phyloP scores from a whole-genome alignment of 2,888 invertebrate species.

The Sialis lutaria region DNA sequence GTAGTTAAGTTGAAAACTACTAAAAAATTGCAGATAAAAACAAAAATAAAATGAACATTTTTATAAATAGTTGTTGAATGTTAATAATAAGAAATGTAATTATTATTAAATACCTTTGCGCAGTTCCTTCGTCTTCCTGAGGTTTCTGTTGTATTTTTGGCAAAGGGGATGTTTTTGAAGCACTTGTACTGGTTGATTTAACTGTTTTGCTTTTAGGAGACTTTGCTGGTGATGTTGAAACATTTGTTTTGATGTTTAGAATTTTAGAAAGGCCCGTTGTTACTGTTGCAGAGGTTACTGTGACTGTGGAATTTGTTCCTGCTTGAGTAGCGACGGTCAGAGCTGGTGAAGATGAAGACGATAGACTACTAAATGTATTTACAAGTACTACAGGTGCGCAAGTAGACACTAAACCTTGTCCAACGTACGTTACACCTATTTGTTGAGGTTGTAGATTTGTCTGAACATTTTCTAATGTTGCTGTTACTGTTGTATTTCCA shows the following conservation, averaged over 20 bases:
- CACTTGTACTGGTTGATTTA: slow-evolving; percentile 34
- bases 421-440: slow-evolving; percentile 34
- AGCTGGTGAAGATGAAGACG: slow-evolving; percentile 34
- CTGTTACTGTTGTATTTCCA: slow-evolving; percentile 6
- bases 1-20: too few species aligned
- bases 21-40: too few species aligned
- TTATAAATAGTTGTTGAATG: too few species aligned
- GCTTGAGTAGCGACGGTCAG: slow-evolving; percentile 35
- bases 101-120: slow-evolving; percentile 49
- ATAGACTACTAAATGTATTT: slow-evolving; percentile 30
- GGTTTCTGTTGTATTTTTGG: slow-evolving; percentile 55
- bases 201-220: slow-evolving; percentile 34
- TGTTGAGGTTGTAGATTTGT: slow-evolving; percentile 12
- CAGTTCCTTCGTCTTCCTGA: slow-evolving; percentile 65
- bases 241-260: slow-evolving; percentile 19
- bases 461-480: too few species aligned
- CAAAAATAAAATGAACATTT: too few species aligned
- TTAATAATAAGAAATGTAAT: too few species aligned
- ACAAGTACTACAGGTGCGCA: slow-evolving; percentile 32
- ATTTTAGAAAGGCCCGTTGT: slow-evolving; percentile 24
- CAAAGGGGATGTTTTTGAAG: slow-evolving; percentile 45
- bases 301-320: slow-evolving; percentile 29
- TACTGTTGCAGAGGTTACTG: slow-evolving; percentile 11
- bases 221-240: slow-evolving; percentile 21
- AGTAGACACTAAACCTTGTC: slow-evolving; percentile 26